These are phyloP conservation scores for Trichogramma pretiosum DNA, from an alignment of 1,140 invertebrate genomes.

Conservation along the genomic window DNA sequence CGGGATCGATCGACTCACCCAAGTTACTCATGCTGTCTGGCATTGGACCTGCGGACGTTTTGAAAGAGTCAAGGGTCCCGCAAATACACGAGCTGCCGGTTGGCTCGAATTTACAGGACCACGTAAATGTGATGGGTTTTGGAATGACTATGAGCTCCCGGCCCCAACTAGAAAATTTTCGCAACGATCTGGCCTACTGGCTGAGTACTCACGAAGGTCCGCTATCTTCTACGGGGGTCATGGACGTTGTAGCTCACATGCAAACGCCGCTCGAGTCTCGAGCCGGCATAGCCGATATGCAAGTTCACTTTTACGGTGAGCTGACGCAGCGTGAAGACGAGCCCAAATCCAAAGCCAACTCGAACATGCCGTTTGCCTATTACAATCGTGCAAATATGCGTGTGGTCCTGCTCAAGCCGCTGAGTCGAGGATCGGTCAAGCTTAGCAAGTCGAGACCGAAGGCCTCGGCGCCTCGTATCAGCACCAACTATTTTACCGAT, in stretches of 20 bases:
- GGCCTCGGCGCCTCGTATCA: not conserved
- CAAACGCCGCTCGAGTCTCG: not conserved
- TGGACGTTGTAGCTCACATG: not conserved
- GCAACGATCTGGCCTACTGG: not conserved
- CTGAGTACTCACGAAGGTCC: not conserved
- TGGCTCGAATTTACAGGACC: slow-evolving; percentile 51
- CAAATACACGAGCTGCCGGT: slow-evolving; percentile 47
- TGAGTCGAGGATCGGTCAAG: not conserved
- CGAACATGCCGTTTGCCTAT: no score
- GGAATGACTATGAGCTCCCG: not conserved
- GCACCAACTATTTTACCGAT: not conserved
- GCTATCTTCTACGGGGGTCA: not conserved
- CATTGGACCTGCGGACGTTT: slow-evolving; percentile 50
- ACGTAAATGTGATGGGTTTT: slow-evolving; percentile 25
- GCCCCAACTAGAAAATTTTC: not conserved
- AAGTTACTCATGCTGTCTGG: slow-evolving; percentile 65
- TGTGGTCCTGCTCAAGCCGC: not conserved
- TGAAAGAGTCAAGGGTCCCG: slow-evolving; percentile 39
- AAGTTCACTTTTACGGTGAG: not conserved
- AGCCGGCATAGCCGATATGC: slow-evolving; percentile 2
- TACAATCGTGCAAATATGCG: not conserved
- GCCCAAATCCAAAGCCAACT: no score
- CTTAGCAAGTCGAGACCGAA: not conserved
- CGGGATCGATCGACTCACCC: slow-evolving; percentile 62
- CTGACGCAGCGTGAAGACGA: not conserved